Conservation (phyloP, 2,888 invertebrate genomes). For the Drosophila recens region DNA sequence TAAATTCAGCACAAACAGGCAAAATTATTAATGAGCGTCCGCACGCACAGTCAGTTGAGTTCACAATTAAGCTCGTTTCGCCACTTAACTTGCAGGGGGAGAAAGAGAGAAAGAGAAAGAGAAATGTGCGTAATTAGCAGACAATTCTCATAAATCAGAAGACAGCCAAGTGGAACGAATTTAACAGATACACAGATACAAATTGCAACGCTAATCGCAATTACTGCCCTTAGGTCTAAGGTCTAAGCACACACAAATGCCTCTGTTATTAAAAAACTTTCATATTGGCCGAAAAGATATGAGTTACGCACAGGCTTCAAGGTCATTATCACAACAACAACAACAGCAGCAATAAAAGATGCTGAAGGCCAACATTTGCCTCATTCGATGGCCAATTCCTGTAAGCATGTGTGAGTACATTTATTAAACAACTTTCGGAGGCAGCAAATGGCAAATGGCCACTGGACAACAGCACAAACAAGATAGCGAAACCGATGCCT, state of each 20-base stretch:
- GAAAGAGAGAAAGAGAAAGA: conserved; percentile 1
- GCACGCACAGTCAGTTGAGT: conserved; percentile 42
- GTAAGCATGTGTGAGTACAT: conserved; percentile 74
- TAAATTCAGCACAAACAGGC: conserved; percentile 59
- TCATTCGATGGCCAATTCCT: conserved; percentile 49
- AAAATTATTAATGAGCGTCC: conserved; percentile 68
- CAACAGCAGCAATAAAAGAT: conserved; percentile 21
- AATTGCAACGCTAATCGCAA: conserved; percentile 60
- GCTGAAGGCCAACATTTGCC: conserved; percentile 29
- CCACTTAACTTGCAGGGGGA: conserved; percentile 58
- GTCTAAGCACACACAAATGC: conserved; percentile 6
- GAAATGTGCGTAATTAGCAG: conserved; percentile 66
- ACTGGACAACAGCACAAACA: conserved; percentile 2
- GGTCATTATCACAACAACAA: conserved; percentile 47
- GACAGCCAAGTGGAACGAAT: conserved; percentile 30
- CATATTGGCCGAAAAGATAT: conserved; percentile 34
- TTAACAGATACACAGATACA: conserved; percentile 47
- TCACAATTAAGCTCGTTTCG: conserved; percentile 75
- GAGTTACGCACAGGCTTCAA: conserved; percentile 27
- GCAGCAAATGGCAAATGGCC: conserved; percentile 14
- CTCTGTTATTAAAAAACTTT: conserved; percentile 72
- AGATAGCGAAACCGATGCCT: neutral
- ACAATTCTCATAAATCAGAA: conserved; percentile 65
- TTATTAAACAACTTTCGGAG: conserved; percentile 77
- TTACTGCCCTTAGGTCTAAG: conserved; percentile 27